These are phyloP conservation scores for Dufourea novaeangliae DNA, from an alignment of 1,140 invertebrate genomes.

Conservation along the genomic window DNA sequence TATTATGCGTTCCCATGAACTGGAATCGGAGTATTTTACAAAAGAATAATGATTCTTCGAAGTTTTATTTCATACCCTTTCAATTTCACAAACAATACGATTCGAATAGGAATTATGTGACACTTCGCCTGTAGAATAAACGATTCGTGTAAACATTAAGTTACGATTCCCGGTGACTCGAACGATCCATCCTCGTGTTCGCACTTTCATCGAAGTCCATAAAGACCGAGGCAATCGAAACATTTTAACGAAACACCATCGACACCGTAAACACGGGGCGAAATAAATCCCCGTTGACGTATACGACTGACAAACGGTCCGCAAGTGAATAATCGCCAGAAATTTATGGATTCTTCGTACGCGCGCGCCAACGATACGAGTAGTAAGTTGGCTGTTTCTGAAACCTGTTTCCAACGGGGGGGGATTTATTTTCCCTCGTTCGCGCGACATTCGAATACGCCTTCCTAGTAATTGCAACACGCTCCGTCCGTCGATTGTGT, in stretches of 20 bases:
- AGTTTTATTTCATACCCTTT: too few species aligned
- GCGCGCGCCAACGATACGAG: constrained; percentile 2
- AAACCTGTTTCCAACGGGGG: constrained; percentile 33
- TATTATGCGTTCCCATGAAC: too few species aligned
- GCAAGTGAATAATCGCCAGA: not conserved
- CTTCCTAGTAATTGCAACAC: constrained; percentile 45
- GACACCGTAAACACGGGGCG: not conserved
- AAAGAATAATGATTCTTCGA: too few species aligned
- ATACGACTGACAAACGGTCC: not conserved
- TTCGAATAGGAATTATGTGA: too few species aligned
- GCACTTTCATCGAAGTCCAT: not conserved
- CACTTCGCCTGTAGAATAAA: too few species aligned
- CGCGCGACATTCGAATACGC: not conserved
- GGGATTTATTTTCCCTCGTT: constrained; percentile 26
- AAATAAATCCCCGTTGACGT: not conserved
- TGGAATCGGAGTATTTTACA: too few species aligned
- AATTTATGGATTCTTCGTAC: constrained; percentile 36
- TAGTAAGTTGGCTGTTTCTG: not conserved
- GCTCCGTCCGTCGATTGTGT: constrained; percentile 38
- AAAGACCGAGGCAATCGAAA: not conserved
- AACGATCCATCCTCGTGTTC: not conserved
- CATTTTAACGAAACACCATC: not conserved
- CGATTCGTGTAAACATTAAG: too few species aligned
- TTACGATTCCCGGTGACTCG: too few species aligned
- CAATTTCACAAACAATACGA: too few species aligned